A percentile compares a stretch with the other conserved stretches of the same genome.
Conservation (phyloP, 1,140 invertebrate genomes). For the Pogonognathellus flavescens region DNA sequence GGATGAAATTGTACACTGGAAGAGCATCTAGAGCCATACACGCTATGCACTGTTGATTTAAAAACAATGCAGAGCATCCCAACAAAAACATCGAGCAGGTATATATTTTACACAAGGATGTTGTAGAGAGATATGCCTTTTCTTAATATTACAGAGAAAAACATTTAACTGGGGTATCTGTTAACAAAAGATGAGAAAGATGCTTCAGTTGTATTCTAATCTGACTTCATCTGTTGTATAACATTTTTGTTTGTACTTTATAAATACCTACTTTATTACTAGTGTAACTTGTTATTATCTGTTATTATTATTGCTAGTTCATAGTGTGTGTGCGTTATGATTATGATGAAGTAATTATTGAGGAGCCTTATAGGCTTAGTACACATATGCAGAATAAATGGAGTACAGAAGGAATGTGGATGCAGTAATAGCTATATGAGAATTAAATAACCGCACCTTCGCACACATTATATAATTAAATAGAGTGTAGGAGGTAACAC, state of each 20-base stretch:
- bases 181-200: background rate
- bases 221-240: conserved; percentile 11
- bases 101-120: too few relatives aligned
- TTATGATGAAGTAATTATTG: background rate
- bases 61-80: conserved; percentile 1
- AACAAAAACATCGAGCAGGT: background rate
- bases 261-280: background rate
- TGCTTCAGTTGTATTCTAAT: background rate
- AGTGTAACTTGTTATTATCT: background rate
- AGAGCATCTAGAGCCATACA: conserved; percentile 38
- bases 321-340: too few relatives aligned
- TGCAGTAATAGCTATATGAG: conserved; percentile 36
- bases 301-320: conserved; percentile 26
- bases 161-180: background rate
- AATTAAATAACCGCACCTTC: conserved; percentile 52
- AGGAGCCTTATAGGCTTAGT: background rate
- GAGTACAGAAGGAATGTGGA: background rate
- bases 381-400: background rate
- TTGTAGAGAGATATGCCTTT: background rate
- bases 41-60: conserved; percentile 29
- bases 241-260: conserved; percentile 17
- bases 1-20: conserved; percentile 29
- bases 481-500: background rate
- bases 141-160: background rate
- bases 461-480: conserved; percentile 52